Base-by-base conservation (phyloP, 2,888 invertebrate species). In the Drosophila siamana region DNA sequence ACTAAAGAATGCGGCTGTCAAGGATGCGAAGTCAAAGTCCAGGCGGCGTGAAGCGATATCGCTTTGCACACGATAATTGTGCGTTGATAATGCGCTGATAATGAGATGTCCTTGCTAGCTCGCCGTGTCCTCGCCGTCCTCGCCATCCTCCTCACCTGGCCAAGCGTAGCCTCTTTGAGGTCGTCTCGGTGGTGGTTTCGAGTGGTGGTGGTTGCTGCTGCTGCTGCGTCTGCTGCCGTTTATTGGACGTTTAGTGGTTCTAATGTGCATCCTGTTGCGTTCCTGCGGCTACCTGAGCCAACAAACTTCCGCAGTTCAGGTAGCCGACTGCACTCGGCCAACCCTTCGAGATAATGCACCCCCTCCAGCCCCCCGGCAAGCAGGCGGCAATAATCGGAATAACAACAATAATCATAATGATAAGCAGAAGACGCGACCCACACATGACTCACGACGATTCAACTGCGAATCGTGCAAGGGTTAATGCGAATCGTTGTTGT, bases 191-290 rank as follows among this genome's bases (percentile, higher is more conserved):
- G 81, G 84, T 80, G 38, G 66, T 60, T 19, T 47, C 33, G 16
- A 33, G 33, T 33, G 33, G 4, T 48, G 65, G 69, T 56, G 62
- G 64, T 59, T 52, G 43, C 30, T 19, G 19, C 19, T 3, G 19
- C 19, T 19, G n/a, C n/a, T 19, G 19, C 19, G 6, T 13, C 13
- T 48, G 38, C n/a, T 44, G 19, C 48, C 47, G 63, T 71, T 81
- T 81, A 81, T 62, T 67, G 50, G 74, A 64, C 83, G 65, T 86
- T 88, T 85, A 71, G 88, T 69, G 88, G 79, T 57, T 71, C 79
- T 82, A 85, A 89, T 87, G 82, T 74, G 79, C 78, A 85, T 89
- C 88, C 83, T 89, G 89, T 89, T 87, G 86, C 76, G 63, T n/a
- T 33, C n/a, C 30, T 33, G 4, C 60, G 36, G 52, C 86, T 89